Evolutionary conservation across 2,113 vertebrate genomes (phyloP).

Genomic region (Arothron firmamentum): DNA sequence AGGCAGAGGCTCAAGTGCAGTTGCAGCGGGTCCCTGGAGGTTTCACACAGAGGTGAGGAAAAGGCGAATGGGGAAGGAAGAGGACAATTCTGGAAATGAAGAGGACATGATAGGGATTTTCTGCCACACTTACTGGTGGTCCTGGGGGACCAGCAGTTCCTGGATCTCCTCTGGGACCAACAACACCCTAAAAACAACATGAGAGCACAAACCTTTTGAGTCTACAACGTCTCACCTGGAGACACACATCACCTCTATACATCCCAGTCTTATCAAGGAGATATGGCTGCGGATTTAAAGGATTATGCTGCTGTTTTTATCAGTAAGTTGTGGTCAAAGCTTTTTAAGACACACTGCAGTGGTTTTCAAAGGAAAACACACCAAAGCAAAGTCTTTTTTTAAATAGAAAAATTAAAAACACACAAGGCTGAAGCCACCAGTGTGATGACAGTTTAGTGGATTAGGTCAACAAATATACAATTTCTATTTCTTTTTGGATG

Average conservation of each 20-base stretch:
- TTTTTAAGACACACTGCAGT: constrained; percentile 50
- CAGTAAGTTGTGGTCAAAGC: constrained; percentile 56
- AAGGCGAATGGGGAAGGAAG: not conserved
- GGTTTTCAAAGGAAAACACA: constrained; percentile 50
- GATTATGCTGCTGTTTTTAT: constrained; percentile 67
- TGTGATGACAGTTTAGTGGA: constrained; percentile 42
- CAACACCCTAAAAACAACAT: constrained; percentile 64
- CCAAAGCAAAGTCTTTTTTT: constrained; percentile 63
- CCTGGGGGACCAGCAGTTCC: constrained; percentile 78
- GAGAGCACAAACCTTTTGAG: not conserved
- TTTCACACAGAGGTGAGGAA: constrained; percentile 17
- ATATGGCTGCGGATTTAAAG: constrained; percentile 53
- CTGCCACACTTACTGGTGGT: constrained; percentile 73
- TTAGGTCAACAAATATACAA: constrained; percentile 36
- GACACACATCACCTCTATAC: constrained; percentile 34
- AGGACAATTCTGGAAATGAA: constrained; percentile 1
- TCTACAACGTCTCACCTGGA: constrained; percentile 38
- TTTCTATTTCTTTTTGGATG: constrained; percentile 35
- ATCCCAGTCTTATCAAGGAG: constrained; percentile 39
- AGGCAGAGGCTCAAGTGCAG: constrained; percentile 71
- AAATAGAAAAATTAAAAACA: constrained; percentile 44
- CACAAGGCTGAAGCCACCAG: constrained; percentile 31
- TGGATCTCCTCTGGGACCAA: constrained; percentile 78
- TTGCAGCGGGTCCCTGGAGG: constrained; percentile 76
- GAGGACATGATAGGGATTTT: constrained; percentile 8